phyloP scores from a whole-genome alignment of 2,113 vertebrate genomes.

The Tragelaphus buxtoni region DNA sequence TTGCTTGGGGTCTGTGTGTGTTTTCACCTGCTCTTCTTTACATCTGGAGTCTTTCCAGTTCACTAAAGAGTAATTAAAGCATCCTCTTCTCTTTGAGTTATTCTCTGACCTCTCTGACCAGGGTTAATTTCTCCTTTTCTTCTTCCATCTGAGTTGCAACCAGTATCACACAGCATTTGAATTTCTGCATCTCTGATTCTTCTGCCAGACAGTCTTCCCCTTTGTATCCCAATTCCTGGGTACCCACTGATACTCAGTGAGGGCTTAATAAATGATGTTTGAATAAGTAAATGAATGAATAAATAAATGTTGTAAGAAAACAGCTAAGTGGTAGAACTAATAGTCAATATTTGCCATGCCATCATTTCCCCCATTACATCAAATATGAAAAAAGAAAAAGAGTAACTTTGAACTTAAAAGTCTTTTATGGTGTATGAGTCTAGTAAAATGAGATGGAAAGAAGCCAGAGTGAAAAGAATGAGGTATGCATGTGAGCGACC shows the following conservation, averaged over 20 bases:
- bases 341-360: neutral
- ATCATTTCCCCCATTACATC: neutral
- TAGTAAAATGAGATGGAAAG: neutral
- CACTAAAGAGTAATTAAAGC: neutral
- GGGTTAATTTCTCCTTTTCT: neutral
- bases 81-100: neutral
- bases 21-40: neutral
- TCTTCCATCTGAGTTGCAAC: neutral
- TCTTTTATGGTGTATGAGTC: neutral
- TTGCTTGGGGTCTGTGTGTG: fast-evolving
- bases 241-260: neutral
- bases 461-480: neutral
- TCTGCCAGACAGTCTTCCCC: neutral
- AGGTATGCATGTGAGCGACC: neutral
- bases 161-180: neutral
- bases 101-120: neutral
- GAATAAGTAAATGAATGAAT: neutral
- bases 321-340: neutral
- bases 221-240: neutral
- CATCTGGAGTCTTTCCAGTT: neutral
- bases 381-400: slow-evolving; percentile 15
- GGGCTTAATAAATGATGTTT: neutral
- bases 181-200: neutral
- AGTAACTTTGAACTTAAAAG: neutral
- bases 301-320: neutral